Conservation (phyloP, 2,113 vertebrate species). For the Montifringilla adamsi region DNA sequence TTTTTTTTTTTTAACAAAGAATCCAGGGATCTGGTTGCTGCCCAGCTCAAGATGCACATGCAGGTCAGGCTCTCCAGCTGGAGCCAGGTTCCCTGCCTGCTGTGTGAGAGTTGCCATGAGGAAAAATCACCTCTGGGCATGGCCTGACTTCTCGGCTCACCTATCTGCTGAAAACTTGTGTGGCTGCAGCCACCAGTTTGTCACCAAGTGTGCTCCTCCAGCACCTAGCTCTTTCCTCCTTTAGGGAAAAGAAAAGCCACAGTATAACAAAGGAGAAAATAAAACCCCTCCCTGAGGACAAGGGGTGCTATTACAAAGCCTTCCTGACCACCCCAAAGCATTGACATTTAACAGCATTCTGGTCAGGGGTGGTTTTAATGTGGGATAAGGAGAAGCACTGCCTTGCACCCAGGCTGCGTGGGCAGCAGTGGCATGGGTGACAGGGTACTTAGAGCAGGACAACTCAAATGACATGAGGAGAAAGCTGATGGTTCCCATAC, state of each 20-base stretch:
- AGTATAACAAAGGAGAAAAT: not conserved
- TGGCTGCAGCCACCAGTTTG: not conserved
- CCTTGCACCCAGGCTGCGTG: not conserved
- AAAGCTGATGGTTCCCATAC: not conserved
- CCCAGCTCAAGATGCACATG: accelerated
- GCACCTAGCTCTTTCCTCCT: not conserved
- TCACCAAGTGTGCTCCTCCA: not conserved
- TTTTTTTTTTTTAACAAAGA: not conserved
- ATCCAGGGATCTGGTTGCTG: not conserved
- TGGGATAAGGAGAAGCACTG: not conserved
- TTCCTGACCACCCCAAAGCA: not conserved
- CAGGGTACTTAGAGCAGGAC: not conserved
- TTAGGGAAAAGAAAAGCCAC: not conserved
- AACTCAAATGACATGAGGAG: not conserved
- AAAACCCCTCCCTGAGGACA: not conserved
- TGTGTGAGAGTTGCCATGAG: not conserved
- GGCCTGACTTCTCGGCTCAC: accelerated
- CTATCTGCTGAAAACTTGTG: not conserved
- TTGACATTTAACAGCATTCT: not conserved
- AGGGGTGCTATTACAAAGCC: not conserved
- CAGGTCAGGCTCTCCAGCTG: not conserved
- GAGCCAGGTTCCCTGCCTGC: not conserved
- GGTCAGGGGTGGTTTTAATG: not conserved
- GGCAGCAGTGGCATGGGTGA: not conserved
- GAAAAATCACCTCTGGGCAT: not conserved